These are phyloP conservation scores for Sipha flava DNA, from an alignment of 1,140 invertebrate species.

Conservation along the genomic window DNA sequence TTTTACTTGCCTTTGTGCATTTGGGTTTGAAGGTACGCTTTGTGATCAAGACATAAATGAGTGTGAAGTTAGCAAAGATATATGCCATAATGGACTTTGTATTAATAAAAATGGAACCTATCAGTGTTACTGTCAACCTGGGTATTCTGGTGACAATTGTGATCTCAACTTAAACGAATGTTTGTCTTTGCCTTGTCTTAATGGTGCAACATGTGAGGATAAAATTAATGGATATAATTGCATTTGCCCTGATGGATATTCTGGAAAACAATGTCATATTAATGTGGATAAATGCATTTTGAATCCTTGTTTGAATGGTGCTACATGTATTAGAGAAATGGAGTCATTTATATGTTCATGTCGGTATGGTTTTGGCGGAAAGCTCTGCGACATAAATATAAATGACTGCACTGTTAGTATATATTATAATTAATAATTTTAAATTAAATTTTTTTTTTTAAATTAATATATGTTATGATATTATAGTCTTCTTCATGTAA, in stretches of 20 bases:
- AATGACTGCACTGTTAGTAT: constrained; percentile 66
- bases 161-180: constrained; percentile 81
- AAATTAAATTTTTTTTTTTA: neutral
- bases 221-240: constrained; percentile 78
- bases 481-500: constrained; percentile 64
- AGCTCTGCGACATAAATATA: constrained; percentile 71
- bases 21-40: constrained; percentile 49
- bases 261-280: constrained; percentile 59
- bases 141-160: constrained; percentile 73
- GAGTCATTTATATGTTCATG: constrained; percentile 50
- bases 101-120: constrained; percentile 63
- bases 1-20: constrained; percentile 52
- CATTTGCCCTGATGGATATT: constrained; percentile 69
- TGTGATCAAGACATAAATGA: constrained; percentile 74
- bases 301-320: constrained; percentile 52
- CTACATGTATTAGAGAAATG: constrained; percentile 45
- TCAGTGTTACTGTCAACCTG: constrained; percentile 75
- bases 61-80: constrained; percentile 52
- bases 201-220: constrained; percentile 79
- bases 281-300: constrained; percentile 83
- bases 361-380: constrained; percentile 62
- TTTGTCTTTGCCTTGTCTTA: constrained; percentile 75
- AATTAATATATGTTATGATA: constrained; percentile 5
- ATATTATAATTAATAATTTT: neutral
- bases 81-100: constrained; percentile 77